Evolutionary conservation across 2,113 vertebrate genomes (phyloP).

Genomic region (Vireo altiloquus): DNA sequence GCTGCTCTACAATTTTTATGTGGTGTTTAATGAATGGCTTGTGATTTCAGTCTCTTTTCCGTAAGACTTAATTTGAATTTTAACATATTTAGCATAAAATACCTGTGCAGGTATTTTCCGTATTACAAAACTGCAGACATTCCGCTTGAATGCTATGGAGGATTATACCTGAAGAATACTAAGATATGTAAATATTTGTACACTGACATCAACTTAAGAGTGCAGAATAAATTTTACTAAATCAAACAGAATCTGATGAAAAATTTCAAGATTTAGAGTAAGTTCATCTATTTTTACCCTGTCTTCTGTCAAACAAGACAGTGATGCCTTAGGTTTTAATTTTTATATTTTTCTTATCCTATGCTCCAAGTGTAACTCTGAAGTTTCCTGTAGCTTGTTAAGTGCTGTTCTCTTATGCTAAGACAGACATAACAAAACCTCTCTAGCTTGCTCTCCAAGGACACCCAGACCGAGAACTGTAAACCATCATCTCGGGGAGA

Average conservation of each 20-base stretch:
- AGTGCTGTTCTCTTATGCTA: no score
- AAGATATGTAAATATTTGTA: neutral
- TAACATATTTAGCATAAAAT: slow-evolving; percentile 6
- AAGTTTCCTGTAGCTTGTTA: no score
- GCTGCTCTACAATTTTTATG: neutral
- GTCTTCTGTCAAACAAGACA: neutral
- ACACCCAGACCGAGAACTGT: no score
- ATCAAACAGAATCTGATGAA: neutral
- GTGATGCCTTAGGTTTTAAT: no score
- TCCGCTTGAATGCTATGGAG: neutral
- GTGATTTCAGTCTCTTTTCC: neutral
- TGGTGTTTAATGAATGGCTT: slow-evolving; percentile 2
- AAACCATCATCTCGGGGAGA: no score
- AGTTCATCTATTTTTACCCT: neutral
- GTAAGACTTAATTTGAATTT: neutral
- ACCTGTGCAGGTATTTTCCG: neutral
- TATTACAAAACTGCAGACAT: neutral
- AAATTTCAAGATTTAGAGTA: neutral
- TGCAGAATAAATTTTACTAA: neutral
- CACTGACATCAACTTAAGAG: neutral
- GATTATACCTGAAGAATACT: neutral
- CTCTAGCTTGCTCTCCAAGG: no score
- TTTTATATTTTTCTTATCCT: no score
- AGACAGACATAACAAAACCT: no score
- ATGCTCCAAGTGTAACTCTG: no score